Evolutionary conservation across 1,140 invertebrate species (phyloP), one percentile per base, ranked within the genome.

Genomic region (Drosophila kurseongensis): DNA sequence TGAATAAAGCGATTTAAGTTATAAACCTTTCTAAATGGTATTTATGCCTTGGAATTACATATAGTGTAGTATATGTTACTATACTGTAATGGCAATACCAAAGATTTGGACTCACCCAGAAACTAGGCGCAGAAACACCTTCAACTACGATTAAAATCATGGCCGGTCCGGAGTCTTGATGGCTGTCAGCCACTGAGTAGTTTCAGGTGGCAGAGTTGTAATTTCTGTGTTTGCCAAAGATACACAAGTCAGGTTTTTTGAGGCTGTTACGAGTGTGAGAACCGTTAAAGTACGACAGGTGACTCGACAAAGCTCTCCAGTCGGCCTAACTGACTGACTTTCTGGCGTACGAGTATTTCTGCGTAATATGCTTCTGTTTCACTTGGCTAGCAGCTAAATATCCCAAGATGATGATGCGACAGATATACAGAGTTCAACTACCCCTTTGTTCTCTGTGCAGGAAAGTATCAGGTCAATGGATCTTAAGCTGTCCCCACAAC

Each of bases 371-470:
- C 48, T 42, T 74, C 48, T 61, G 55, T 79, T 74, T 62, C 57
- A 77, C 57, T 61, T 57, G 61, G 60, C 60, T 36, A 66, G 47
- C 65, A 27, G 61, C 69, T 60, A 75, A 78, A 79, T 76, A 84
- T 57, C 55, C 76, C 62, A 51, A 86, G 78, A 81, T 85, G 82
- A 85, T 85, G 29, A 85, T 85, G 82, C 57, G 82, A 85, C 82
- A 86, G 74, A 86, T 86, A 85, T 60, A 60, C 66, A 18, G 76
- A 38, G 75, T 82, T 68, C 68, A 78, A 82, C 74, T 71, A 71
- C 67, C 67, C 38, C 48, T 16, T 13, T 41, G 56, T 73, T 61
- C 68, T 60, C 29, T 38, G 6, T 27, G 35, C 16, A 40, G 47
- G 48, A 47, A 56, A 47, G 47, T 59, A 72, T 32, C 45, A 32